Evolutionary conservation across 2,888 invertebrate genomes (phyloP), one percentile per base, ranked within the genome.

Genomic region (Hydroisotoma schaefferi): DNA sequence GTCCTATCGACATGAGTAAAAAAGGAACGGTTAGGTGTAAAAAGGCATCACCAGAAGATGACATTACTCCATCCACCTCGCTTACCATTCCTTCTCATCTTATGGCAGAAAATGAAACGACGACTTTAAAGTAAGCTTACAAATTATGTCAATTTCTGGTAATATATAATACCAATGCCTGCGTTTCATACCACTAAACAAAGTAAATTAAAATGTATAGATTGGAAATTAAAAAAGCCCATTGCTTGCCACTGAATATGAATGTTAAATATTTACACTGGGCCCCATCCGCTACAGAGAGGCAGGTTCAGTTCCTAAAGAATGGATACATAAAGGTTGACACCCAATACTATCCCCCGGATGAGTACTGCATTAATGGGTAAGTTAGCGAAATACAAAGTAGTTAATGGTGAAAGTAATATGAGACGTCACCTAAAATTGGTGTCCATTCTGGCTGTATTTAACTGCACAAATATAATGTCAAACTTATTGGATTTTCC

Each of bases 291-390:
- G 20, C 46, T 10, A 23, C 23, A 6, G 20, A 5, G 25, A 46
- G 46, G 23, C 23, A 49, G 12, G 3, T 44, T 8, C 48, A 57
- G 26, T 40, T 63, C 3, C 44, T 63, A 47, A 63, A 60, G 47
- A 63, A 63, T 29, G 63, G 63, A 12, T 63, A 63, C 25, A 51
- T 63, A 1, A 63, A 63, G 57, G 46, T 57, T n/a, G 53, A 33
- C 1, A 44, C 20, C 10, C 33, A 63, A 12, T 60, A 54, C 26
- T 63, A 37, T 55, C 59, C 53, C 20, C 40, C 47, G 28, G 63
- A 56, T 22, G 63, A 63, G 40, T 63, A 60, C 29, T 63, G 63
- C 55, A 63, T 63, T 4, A 63, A 57, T 49, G 54, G 53, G 63
- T 60, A 57, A 47, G 38, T 10, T 6, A 33, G 33, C 6, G 33